These are phyloP conservation scores for Zaprionus ghesquierei DNA, from an alignment of 1,140 invertebrate genomes.

Conservation along the genomic window DNA sequence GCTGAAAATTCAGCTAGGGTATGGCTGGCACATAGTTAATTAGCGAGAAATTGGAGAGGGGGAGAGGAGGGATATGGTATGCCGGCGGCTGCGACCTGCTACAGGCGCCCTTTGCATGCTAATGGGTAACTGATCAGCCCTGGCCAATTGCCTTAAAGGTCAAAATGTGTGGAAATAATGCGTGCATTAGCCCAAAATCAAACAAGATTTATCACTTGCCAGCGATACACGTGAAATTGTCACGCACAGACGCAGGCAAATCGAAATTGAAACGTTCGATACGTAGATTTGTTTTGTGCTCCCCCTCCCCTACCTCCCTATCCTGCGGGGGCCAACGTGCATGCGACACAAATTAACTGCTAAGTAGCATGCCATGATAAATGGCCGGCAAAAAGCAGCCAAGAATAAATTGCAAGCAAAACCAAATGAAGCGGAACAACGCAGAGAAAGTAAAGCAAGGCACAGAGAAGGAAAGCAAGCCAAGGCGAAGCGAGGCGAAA, in stretches of 20 bases:
- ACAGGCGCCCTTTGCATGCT: constrained; percentile 52
- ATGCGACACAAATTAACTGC: constrained; percentile 68
- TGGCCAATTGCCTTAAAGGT: constrained; percentile 64
- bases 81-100: neutral
- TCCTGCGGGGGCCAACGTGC: too few relatives aligned
- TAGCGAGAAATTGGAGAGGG: constrained; percentile 67
- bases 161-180: constrained; percentile 55
- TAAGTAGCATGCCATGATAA: constrained; percentile 51
- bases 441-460: neutral
- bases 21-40: constrained; percentile 77
- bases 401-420: constrained; percentile 33
- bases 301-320: too few relatives aligned
- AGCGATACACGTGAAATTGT: constrained; percentile 48
- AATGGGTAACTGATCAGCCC: constrained; percentile 72
- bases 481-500: neutral
- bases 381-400: constrained; percentile 37
- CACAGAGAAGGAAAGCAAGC: neutral
- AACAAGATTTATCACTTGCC: constrained; percentile 63
- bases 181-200: constrained; percentile 59
- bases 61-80: constrained; percentile 23
- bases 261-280: constrained; percentile 57
- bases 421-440: constrained; percentile 52
- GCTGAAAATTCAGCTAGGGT: constrained; percentile 44
- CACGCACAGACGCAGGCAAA: constrained; percentile 61
- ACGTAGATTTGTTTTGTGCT: constrained; percentile 27